Percentiles rank a stretch among this genome's conserved stretches.
Evolutionary conservation across 2,113 vertebrate species (phyloP).

Genomic region (Pelobates fuscus): DNA sequence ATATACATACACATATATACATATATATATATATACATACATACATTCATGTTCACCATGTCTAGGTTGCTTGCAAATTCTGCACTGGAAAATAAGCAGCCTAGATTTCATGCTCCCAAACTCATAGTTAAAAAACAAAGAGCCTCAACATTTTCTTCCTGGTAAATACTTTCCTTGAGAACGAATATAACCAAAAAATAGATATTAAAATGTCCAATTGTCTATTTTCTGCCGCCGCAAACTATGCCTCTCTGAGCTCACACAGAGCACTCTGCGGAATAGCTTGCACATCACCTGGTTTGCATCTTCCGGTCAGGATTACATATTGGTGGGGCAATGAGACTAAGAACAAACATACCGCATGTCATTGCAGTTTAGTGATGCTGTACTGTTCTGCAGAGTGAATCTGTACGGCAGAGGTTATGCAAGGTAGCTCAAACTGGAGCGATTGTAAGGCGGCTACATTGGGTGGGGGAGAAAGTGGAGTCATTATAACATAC

Average conservation of each 20-base stretch:
- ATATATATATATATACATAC: too few relatives aligned
- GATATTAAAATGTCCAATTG: too few relatives aligned
- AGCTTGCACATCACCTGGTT: background rate
- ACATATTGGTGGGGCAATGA: background rate
- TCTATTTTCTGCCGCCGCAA: too few relatives aligned
- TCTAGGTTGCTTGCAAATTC: too few relatives aligned
- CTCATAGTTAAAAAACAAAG: too few relatives aligned
- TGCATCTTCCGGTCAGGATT: background rate
- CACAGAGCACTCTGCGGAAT: background rate
- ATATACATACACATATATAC: too few relatives aligned
- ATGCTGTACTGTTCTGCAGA: background rate
- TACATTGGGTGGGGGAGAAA: background rate
- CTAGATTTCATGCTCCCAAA: too few relatives aligned
- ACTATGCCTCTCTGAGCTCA: background rate
- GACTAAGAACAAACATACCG: background rate
- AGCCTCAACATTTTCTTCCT: too few relatives aligned
- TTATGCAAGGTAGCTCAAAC: background rate
- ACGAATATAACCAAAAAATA: too few relatives aligned
- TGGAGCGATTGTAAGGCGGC: background rate
- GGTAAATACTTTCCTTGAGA: too few relatives aligned
- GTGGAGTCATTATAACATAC: background rate
- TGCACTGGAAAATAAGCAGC: too few relatives aligned
- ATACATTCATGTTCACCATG: too few relatives aligned
- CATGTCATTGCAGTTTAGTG: background rate
- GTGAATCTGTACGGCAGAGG: background rate